Evolutionary conservation across 2,888 invertebrate genomes (phyloP), one percentile per base, ranked within the genome.

Genomic region (Diloba caeruleocephala): DNA sequence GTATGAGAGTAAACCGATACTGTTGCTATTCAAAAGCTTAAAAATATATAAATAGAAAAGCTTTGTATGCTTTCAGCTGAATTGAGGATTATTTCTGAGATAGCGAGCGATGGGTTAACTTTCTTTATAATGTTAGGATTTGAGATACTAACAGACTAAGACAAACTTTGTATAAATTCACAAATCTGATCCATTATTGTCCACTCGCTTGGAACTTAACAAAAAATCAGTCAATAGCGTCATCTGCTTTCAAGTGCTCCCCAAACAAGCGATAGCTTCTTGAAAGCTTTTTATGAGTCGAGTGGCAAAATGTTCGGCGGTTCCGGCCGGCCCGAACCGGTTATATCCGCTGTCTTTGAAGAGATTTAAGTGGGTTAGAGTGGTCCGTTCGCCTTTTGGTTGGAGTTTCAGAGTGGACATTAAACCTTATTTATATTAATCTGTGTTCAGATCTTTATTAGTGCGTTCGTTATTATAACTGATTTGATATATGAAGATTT

Each of bases 281-380:
- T 53, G 49, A 66, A 59, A 60, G 39, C 55, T 42, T 62, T 74
- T 73, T 46, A 58, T 45, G 52, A 56, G 46, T 54, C 37, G 41
- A 64, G 57, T 49, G 59, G 54, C 15, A 28, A 46, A 59, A 56
- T 48, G 53, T 59, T 62, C 36, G 55, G 48, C 48, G 41, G 23
- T 31, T 21, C 6, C 9, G 6, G 17, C 36, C 17, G 44, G n/a
- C 14, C 41, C 13, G 25, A 50, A 34, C 64, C 56, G 53, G 54
- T 60, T 58, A 53, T 53, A 56, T 60, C 46, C 46, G 53, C 36
- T 37, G 56, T 37, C 49, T 63, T 63, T 60, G 44, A 13, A 36
- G 19, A 42, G 43, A 61, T 53, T 48, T 55, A 54, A 54, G 66
- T 45, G 59, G 44, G 23, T 70, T 55, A 44, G 36, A 65, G 50